Base-by-base conservation (phyloP, 2,113 vertebrate genomes). In the Pseudonaja textilis region DNA sequence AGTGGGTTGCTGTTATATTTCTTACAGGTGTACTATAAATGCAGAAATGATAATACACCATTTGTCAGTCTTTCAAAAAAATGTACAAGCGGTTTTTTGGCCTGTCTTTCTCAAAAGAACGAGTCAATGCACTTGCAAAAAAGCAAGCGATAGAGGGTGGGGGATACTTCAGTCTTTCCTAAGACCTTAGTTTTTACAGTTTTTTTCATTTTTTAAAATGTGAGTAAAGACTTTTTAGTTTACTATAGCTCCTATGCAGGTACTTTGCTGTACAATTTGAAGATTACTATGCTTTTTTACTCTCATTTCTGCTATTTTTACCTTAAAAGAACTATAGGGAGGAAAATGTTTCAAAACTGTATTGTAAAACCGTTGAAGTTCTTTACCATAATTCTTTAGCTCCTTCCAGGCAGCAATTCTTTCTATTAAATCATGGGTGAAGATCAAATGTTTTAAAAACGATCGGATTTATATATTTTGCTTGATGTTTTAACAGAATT, bases 401-500 rank as follows among this genome's bases (percentile, higher is more conserved):
- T 55, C 14, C 29, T n/a, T 34, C 50, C 23, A 42, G 42, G 2
- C 74, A 42, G 74, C 34, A 81, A 42, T 25, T 56, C 34, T 91
- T 54, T 34, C 39, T 55, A 55, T 55, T 42, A 42, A 91, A 16
- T 9, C 22, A 85, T 34, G 14, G 57, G 23, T 26, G 16, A 91
- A 42, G 1, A 56, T 18, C 39, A 54, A 91, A 11, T 34, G 8
- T 45, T 57, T 89, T 86, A 8, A 87, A 92, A 87, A 22, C 5
- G 42, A 45, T 14, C 23, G 12, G 25, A 16, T 56, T 5, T 52
- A 11, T 16, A 52, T 52, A 0, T 69, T 92, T 61, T 94, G 39
- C 23, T 16, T 39, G 18, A 56, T 90, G 16, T n/a, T 88, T 90
- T 92, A 34, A 55, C 93, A 97, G 96, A 87, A 7, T 56, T 45